Base-by-base conservation (phyloP, 37 sponge, comb jelly and placozoan species). In the Petrosia ficiformis region DNA sequence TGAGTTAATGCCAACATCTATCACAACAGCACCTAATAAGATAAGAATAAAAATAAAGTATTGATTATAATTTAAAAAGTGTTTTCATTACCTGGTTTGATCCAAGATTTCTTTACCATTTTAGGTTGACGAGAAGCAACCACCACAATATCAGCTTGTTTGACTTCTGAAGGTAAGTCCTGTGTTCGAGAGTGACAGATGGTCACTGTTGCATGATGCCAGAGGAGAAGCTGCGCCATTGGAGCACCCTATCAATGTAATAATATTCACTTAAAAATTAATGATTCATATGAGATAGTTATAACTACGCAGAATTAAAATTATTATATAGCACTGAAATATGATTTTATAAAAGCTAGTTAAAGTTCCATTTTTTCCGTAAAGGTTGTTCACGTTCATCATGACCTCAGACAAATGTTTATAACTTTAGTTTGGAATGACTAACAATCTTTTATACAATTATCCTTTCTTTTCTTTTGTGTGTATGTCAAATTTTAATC, bases 1-100 rank as follows among this genome's bases (percentile, higher is more conserved):
- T 3, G 89, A 87, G 56, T 87, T 95, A 42, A 98, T 95, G 1
- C 99, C 99, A 80, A 90, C 92, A 72, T 98, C 99, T 85, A 98
- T 90, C 4, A 98, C 94, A 21, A 98, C 76, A 54, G 97, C 90
- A 44, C 89, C 54, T 48, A 48, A 8, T 19, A 8, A 48, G 14
- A 48, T 14, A 48, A 48, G 14, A 8, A 48, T 19, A 19, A 14
- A 48, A 8, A 48, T 19, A 8, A 48, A 48, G 8, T 19, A 19
- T 48, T 19, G 14, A 48, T 14, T 19, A 8, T 19, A 14, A 14
- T 19, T 8, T 19, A 14, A 48, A 19, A 48, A 19, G 54, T 14
- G 8, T 19, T 48, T 19, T 19, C 54, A 48, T 48, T 48, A 39
- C 94, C 99, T 43, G 94, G 94, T 68, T 95, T 98, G 0, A 98